These are phyloP conservation scores for Limenitis arthemis DNA, from an alignment of 2,888 invertebrate species.

Conservation along the genomic window DNA sequence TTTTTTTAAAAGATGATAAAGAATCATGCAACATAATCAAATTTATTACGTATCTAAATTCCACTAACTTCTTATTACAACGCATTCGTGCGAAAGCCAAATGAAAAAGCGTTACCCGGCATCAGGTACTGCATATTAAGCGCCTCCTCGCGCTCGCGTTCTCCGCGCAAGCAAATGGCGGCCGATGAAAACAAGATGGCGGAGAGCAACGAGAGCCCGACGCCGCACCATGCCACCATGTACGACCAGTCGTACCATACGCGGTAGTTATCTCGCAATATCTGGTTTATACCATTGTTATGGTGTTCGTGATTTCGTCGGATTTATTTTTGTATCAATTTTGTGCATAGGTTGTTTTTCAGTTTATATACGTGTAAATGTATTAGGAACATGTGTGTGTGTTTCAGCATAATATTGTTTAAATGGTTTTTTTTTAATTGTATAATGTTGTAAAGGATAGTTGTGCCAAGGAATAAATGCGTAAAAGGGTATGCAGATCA, in stretches of 20 bases:
- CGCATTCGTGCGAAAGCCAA: conserved; percentile 1
- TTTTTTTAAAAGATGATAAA: no score
- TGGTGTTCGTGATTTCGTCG: background rate
- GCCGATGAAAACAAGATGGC: conserved; percentile 95
- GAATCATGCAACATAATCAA: no score
- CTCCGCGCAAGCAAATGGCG: conserved; percentile 94
- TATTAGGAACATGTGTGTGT: background rate
- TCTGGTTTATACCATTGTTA: conserved; percentile 72
- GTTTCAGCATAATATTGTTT: background rate
- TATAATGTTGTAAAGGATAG: background rate
- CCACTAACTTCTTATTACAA: background rate
- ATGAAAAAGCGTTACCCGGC: conserved; percentile 79
- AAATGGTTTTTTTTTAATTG: background rate
- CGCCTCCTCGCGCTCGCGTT: conserved; percentile 94
- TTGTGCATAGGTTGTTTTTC: background rate
- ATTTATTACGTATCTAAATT: no score
- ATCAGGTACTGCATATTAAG: conserved; percentile 98
- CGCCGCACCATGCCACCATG: conserved; percentile 97
- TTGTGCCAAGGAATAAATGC: background rate
- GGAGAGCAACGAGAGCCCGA: conserved; percentile 91
- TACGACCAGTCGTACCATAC: conserved; percentile 97
- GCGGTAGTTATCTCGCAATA: conserved; percentile 88
- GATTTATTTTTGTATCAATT: background rate
- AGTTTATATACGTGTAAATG: background rate
- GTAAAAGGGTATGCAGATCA: background rate